Evolutionary conservation across 35 echinoderm and acorn worm species (phyloP).

Genomic region (Nesometra sesokonis): DNA sequence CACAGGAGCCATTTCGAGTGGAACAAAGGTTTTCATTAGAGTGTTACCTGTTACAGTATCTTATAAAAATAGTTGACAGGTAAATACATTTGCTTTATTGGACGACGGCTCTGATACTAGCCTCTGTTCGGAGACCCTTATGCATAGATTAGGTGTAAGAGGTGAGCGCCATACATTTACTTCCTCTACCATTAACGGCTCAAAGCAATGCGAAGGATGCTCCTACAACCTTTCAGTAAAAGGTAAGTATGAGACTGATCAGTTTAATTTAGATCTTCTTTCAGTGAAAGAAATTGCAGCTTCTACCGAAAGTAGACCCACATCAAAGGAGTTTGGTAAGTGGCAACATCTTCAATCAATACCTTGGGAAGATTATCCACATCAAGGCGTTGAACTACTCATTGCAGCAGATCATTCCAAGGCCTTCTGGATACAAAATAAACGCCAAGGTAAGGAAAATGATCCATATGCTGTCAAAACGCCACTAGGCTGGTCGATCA

Average conservation of each 20-base stretch:
- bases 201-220: neutral
- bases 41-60: conserved; percentile 16
- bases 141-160: conserved; percentile 4
- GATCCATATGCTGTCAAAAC: conserved; percentile 2
- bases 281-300: neutral
- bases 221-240: too few relatives aligned
- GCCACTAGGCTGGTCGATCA: neutral
- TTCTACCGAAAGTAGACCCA: neutral
- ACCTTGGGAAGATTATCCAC: neutral
- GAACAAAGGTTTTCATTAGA: conserved; percentile 19
- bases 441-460: neutral
- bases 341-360: neutral
- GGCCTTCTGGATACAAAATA: neutral
- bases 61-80: conserved; percentile 3
- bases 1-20: conserved; percentile 6
- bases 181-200: conserved; percentile 13
- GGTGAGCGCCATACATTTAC: conserved; percentile 14
- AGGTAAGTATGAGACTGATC: neutral
- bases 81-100: conserved; percentile 19
- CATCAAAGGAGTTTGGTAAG: neutral
- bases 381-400: neutral
- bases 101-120: conserved; percentile 33
- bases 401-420: neutral
- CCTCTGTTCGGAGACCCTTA: conserved; percentile 4
- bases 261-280: too few relatives aligned